A percentile compares a stretch with the other conserved stretches of the same genome.
These are phyloP conservation scores for Salarias fasciatus DNA, from an alignment of 2,797 vertebrate species.

Conservation along the genomic window DNA sequence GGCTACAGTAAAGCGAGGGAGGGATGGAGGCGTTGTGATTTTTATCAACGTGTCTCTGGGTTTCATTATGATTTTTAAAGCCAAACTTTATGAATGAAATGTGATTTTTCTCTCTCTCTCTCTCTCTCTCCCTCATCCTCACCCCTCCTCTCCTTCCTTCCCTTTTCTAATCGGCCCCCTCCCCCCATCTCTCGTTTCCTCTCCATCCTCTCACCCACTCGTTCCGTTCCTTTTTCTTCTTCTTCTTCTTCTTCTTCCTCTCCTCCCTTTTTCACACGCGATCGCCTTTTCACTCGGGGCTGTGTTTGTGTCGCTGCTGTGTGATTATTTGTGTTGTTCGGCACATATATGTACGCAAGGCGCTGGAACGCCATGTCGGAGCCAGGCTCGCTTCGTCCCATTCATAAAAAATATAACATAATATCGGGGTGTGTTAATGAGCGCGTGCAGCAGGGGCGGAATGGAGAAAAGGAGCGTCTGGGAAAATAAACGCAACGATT, in stretches of 20 bases:
- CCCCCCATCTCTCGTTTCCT: conserved; percentile 74
- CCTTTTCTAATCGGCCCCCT: conserved; percentile 73
- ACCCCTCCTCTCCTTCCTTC: conserved; percentile 69
- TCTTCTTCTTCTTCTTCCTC: conserved; percentile 37
- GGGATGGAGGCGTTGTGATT: conserved; percentile 78
- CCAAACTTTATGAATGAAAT: conserved; percentile 91
- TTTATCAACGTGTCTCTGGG: conserved; percentile 85
- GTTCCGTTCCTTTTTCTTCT: conserved; percentile 48
- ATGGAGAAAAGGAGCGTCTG: conserved; percentile 64
- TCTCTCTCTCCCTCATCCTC: conserved; percentile 70
- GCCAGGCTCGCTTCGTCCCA: conserved; percentile 79
- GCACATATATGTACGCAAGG: conserved; percentile 7
- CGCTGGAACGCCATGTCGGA: conserved; percentile 54
- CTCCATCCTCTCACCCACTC: conserved; percentile 80
- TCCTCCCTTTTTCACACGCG: conserved; percentile 29
- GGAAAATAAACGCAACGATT: conserved; percentile 48
- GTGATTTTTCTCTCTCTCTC: conserved; percentile 80
- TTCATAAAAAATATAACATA: conserved; percentile 85
- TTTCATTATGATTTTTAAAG: conserved; percentile 92
- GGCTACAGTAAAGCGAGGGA: conserved; percentile 63
- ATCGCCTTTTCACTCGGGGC: conserved; percentile 60
- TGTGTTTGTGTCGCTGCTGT: too few species aligned
- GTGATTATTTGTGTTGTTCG: too few species aligned
- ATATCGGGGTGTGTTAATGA: conserved; percentile 74
- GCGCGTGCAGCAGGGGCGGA: conserved; percentile 70